Conservation (phyloP, 2,113 vertebrate genomes). For the Tyrannus savana region DNA sequence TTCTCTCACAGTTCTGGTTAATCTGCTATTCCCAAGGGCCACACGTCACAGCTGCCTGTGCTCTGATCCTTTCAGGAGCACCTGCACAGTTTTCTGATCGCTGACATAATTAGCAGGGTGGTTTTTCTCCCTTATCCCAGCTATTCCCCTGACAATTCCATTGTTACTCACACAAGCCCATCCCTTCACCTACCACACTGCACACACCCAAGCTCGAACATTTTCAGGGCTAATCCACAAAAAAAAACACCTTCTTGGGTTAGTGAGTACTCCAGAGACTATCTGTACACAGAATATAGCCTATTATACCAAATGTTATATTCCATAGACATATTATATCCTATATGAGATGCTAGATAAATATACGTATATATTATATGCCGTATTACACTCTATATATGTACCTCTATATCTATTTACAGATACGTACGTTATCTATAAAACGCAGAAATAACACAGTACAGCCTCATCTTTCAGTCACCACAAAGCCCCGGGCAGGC, state of each 20-base stretch:
- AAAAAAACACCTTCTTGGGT: rapidly evolving
- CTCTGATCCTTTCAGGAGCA: rapidly evolving
- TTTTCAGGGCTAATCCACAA: rapidly evolving
- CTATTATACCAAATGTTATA: neutral
- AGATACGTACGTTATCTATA: neutral
- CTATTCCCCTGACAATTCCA: rapidly evolving
- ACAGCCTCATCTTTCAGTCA: neutral
- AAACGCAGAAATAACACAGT: neutral
- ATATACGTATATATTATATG: neutral
- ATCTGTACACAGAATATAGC: neutral
- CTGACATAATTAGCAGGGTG: rapidly evolving
- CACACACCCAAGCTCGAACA: rapidly evolving
- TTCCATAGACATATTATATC: neutral
- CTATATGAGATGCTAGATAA: neutral
- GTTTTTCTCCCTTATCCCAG: neutral
- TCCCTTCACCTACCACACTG: rapidly evolving
- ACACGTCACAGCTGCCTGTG: rapidly evolving
- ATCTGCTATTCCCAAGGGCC: neutral
- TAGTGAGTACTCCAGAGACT: neutral
- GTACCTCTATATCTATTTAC: neutral
- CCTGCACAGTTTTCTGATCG: rapidly evolving
- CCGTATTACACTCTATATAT: neutral
- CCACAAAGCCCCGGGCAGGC: neutral
- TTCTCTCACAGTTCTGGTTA: neutral
- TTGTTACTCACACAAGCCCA: neutral